Evolutionary conservation across 2,888 invertebrate species (phyloP).

Genomic region (Unio pictorum): DNA sequence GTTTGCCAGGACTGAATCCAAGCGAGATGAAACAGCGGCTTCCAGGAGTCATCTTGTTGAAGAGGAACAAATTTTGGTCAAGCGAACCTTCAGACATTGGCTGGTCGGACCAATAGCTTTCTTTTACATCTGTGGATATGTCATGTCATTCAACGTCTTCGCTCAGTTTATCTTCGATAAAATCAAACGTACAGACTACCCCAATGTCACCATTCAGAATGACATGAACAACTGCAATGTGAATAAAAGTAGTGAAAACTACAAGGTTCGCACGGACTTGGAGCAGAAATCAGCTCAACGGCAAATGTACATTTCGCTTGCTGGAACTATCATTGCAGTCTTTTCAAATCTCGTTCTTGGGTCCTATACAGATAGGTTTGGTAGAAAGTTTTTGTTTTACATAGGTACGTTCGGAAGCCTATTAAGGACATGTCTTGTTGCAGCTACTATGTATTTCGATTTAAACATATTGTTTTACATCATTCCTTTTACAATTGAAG

Average conservation of each 20-base stretch:
- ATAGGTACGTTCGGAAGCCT: constrained; percentile 24
- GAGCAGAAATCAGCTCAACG: constrained; percentile 26
- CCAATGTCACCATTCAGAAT: constrained; percentile 11
- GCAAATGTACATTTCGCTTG: constrained; percentile 19
- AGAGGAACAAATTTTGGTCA: too few species aligned
- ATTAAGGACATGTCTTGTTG: constrained; percentile 10
- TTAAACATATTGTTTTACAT: constrained; percentile 20
- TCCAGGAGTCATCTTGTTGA: too few species aligned
- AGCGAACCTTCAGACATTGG: constrained; percentile 5
- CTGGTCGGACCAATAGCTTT: constrained; percentile 30
- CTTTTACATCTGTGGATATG: constrained; percentile 18
- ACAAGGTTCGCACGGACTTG: constrained; percentile 17
- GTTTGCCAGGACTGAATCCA: too few species aligned
- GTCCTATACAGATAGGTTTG: constrained; percentile 34
- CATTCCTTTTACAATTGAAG: constrained; percentile 27
- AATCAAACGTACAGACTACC: constrained; percentile 22
- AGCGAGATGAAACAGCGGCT: too few species aligned
- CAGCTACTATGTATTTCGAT: constrained; percentile 25
- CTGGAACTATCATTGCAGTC: constrained; percentile 27
- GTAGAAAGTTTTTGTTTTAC: constrained; percentile 34
- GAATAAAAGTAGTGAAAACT: constrained; percentile 25
- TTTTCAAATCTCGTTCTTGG: constrained; percentile 32
- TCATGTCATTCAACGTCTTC: constrained; percentile 10
- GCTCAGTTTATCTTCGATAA: constrained; percentile 20
- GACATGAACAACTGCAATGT: constrained; percentile 9